Evolutionary conservation across 2,113 vertebrate genomes (phyloP).

Genomic region (Pelodiscus sinensis): DNA sequence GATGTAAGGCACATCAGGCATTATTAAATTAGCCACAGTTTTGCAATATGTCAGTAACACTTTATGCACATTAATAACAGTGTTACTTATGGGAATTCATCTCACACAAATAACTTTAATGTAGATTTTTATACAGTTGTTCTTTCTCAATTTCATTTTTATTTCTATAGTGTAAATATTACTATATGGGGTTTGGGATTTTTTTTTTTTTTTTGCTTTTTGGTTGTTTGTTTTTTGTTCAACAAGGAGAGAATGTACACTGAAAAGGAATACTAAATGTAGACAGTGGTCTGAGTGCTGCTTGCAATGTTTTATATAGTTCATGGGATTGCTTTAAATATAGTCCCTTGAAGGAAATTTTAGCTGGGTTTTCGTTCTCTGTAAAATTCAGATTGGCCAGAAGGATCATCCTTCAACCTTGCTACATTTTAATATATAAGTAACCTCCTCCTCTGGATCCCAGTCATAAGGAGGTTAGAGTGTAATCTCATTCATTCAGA

Average conservation of each 20-base stretch:
- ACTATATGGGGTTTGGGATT: not conserved
- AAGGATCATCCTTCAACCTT: not conserved
- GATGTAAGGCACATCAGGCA: conserved; percentile 76
- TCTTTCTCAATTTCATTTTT: conserved; percentile 1
- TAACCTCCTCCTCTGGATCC: not conserved
- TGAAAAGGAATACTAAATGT: not conserved
- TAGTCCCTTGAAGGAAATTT: not conserved
- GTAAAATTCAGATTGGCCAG: not conserved
- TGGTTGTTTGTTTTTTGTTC: not conserved
- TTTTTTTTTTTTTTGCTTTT: not conserved
- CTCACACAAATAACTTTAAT: conserved; percentile 54
- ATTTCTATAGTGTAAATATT: not conserved
- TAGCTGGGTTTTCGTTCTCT: not conserved
- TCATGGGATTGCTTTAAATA: not conserved
- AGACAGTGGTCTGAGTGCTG: not conserved
- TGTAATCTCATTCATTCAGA: not conserved
- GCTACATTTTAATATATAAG: not conserved
- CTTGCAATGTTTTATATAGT: not conserved
- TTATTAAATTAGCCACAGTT: conserved; percentile 80
- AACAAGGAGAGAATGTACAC: not conserved
- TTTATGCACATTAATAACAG: conserved; percentile 71
- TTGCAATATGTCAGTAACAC: conserved; percentile 69
- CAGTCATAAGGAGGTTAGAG: not conserved
- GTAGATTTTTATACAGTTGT: conserved; percentile 22
- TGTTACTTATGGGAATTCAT: conserved; percentile 58